Percentiles rank a stretch among this genome's conserved stretches.
These are phyloP conservation scores for Paracentrotus lividus DNA, from an alignment of 53 echinoderm and acorn worm genomes.

Conservation along the genomic window DNA sequence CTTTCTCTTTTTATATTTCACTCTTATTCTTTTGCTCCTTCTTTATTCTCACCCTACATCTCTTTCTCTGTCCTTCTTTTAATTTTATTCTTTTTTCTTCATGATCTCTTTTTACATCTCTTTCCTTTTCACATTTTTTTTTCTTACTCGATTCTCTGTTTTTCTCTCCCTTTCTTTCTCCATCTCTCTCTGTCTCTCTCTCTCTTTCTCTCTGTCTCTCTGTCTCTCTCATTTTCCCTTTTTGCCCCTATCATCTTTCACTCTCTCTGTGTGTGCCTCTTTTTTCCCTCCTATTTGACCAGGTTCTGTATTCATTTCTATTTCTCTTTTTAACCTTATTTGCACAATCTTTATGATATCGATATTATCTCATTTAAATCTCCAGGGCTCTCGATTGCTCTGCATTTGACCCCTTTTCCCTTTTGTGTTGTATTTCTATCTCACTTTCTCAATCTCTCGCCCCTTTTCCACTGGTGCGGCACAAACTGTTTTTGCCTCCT, in stretches of 20 bases:
- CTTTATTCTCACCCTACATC: background rate
- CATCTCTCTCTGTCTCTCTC: background rate
- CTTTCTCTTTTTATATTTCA: background rate
- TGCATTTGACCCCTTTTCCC: background rate
- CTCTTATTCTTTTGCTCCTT: background rate
- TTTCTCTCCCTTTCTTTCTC: background rate
- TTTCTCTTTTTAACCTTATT: background rate
- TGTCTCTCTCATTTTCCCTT: conserved; percentile 2
- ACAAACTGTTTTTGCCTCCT: conserved; percentile 36
- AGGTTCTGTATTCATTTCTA: too few species aligned
- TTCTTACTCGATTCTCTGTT: background rate
- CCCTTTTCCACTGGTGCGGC: background rate
- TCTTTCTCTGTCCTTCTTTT: background rate
- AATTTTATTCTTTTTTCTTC: background rate
- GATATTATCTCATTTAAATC: conserved; percentile 6
- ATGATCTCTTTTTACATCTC: background rate
- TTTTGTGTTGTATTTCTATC: background rate
- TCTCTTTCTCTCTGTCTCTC: conserved; percentile 30
- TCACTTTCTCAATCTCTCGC: conserved; percentile 41
- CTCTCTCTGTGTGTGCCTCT: background rate
- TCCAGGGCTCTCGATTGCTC: background rate
- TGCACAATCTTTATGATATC: background rate
- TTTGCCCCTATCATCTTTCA: background rate
- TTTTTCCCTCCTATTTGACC: background rate
- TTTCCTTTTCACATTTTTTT: background rate